Evolutionary conservation across 2,113 vertebrate species (phyloP).

Genomic region (Nerophis ophidion): DNA sequence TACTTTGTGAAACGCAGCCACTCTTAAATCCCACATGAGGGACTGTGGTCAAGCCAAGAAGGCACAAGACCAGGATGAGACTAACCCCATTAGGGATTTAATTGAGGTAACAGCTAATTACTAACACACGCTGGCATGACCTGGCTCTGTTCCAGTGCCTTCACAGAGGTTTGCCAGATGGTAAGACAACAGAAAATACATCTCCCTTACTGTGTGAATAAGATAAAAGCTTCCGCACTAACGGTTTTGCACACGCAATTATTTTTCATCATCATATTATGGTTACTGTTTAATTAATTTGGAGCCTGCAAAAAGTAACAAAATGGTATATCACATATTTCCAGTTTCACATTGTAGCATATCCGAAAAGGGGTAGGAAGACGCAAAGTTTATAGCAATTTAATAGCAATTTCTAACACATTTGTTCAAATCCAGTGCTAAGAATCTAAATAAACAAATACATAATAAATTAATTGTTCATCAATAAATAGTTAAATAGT

Average conservation of each 20-base stretch:
- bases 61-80: not conserved
- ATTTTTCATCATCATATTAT: not conserved
- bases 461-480: too few relatives aligned
- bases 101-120: slow-evolving; percentile 33
- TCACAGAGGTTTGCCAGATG: slow-evolving; percentile 8
- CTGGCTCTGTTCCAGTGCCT: not conserved
- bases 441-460: too few relatives aligned
- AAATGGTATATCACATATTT: too few relatives aligned
- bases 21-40: slow-evolving; percentile 3
- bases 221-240: not conserved
- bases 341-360: too few relatives aligned
- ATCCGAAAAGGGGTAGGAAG: too few relatives aligned
- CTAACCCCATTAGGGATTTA: slow-evolving; percentile 43
- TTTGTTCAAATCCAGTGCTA: too few relatives aligned
- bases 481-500: too few relatives aligned
- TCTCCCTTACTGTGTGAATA: not conserved
- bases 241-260: not conserved
- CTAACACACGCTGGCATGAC: slow-evolving; percentile 12
- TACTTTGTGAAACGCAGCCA: not conserved
- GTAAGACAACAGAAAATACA: not conserved
- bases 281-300: too few relatives aligned
- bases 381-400: too few relatives aligned
- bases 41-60: slow-evolving; percentile 11
- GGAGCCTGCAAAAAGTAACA: too few relatives aligned
- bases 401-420: too few relatives aligned